A percentile compares a stretch with the other conserved stretches of the same genome.
Evolutionary conservation across 2,797 vertebrate genomes (phyloP).

Genomic region (Phalloptychus januarius): DNA sequence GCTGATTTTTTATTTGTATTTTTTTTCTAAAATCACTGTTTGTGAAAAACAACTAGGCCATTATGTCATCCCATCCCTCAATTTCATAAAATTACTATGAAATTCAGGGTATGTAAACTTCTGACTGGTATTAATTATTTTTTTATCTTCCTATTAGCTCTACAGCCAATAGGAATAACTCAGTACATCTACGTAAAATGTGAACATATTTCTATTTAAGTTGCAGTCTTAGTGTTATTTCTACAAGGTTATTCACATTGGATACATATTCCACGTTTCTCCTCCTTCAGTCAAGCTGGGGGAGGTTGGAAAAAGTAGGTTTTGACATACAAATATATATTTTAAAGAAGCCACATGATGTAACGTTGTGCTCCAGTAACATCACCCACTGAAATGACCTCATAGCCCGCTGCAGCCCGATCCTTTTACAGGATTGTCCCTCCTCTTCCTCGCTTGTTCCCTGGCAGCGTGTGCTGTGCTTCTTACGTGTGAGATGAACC

Average conservation of each 20-base stretch:
- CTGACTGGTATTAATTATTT: neutral
- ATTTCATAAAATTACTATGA: neutral
- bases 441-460: conserved; percentile 47
- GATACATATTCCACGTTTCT: neutral
- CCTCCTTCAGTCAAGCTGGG: neutral
- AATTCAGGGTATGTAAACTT: neutral
- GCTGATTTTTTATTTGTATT: too few relatives aligned
- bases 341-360: conserved; percentile 46
- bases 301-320: neutral
- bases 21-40: too few relatives aligned
- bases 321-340: neutral
- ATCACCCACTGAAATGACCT: conserved; percentile 56
- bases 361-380: conserved; percentile 50
- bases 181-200: neutral
- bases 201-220: neutral
- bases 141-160: neutral
- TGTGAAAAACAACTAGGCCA: too few relatives aligned
- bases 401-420: conserved; percentile 60
- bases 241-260: neutral
- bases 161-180: neutral
- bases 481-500: conserved; percentile 57
- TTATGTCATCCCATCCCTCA: too few relatives aligned
- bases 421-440: conserved; percentile 60
- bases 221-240: neutral
- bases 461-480: conserved; percentile 16